phyloP scores from a whole-genome alignment of 2,797 vertebrate genomes.

The Enteromius afrohamiltoni region DNA sequence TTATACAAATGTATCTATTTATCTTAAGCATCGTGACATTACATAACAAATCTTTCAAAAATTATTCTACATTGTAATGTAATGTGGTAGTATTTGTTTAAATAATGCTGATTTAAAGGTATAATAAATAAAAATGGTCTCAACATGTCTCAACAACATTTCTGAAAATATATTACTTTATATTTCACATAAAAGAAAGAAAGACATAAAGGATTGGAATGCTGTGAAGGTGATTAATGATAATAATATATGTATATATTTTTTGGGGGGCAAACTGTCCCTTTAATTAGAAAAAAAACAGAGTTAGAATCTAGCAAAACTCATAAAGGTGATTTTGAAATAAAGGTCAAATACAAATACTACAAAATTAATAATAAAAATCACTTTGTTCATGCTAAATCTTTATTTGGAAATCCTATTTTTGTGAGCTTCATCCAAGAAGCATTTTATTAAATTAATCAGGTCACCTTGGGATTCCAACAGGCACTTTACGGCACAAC shows the following conservation, averaged over 20 bases:
- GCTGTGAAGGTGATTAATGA: neutral
- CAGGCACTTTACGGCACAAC: constrained; percentile 42
- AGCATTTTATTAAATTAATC: constrained; percentile 18
- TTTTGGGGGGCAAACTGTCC: neutral
- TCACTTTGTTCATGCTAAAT: neutral
- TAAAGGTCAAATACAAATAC: neutral
- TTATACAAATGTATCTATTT: too few relatives aligned
- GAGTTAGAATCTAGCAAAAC: neutral
- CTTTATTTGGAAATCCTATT: neutral
- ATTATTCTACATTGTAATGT: neutral
- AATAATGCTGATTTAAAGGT: neutral
- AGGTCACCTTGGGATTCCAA: constrained; percentile 52
- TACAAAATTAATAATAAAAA: neutral
- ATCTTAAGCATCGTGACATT: neutral
- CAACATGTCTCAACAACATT: too few relatives aligned
- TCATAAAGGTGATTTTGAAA: neutral
- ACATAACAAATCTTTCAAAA: neutral
- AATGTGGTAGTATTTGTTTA: neutral
- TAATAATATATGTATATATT: neutral
- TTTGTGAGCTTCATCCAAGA: neutral
- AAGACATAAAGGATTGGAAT: neutral
- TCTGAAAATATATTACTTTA: too few relatives aligned
- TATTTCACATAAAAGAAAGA: neutral
- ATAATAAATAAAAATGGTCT: neutral
- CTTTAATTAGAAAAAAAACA: neutral